A percentile compares a stretch with the other conserved stretches of the same genome.
Conservation (phyloP, 2,113 vertebrate genomes). For the Epinephelus lanceolatus region DNA sequence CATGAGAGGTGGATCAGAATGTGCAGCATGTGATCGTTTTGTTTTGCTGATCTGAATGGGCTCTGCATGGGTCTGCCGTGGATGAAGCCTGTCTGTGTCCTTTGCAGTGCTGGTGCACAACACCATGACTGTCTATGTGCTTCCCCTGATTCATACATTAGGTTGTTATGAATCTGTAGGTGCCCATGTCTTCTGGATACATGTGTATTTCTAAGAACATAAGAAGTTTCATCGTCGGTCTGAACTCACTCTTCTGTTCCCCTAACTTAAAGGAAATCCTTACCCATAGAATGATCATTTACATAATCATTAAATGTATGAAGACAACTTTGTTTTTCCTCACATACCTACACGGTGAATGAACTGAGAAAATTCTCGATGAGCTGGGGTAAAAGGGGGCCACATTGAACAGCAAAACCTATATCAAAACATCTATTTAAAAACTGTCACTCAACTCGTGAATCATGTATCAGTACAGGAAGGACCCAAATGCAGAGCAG, state of each 20-base stretch:
- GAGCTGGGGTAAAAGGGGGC: too few relatives aligned
- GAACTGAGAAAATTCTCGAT: too few relatives aligned
- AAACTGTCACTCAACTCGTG: too few relatives aligned
- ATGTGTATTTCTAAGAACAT: neutral
- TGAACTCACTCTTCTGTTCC: neutral
- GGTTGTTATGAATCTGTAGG: neutral
- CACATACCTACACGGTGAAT: too few relatives aligned
- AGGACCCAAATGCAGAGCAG: too few relatives aligned
- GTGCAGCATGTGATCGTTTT: constrained; percentile 6
- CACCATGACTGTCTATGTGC: constrained; percentile 85
- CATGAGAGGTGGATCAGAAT: constrained; percentile 25
- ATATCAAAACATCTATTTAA: too few relatives aligned
- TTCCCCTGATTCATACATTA: neutral
- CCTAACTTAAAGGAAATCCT: too few relatives aligned
- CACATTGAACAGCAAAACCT: too few relatives aligned
- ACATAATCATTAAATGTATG: too few relatives aligned
- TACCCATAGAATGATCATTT: too few relatives aligned
- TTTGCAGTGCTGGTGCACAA: constrained; percentile 82
- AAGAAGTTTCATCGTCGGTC: neutral
- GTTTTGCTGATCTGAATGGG: constrained; percentile 7
- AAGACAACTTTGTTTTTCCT: too few relatives aligned
- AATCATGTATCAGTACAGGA: too few relatives aligned
- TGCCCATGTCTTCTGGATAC: neutral
- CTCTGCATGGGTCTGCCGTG: constrained; percentile 4
- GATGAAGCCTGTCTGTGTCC: constrained; percentile 52